These are phyloP conservation scores for Enteromius treurensis DNA, from an alignment of 2,797 vertebrate species.

Conservation along the genomic window DNA sequence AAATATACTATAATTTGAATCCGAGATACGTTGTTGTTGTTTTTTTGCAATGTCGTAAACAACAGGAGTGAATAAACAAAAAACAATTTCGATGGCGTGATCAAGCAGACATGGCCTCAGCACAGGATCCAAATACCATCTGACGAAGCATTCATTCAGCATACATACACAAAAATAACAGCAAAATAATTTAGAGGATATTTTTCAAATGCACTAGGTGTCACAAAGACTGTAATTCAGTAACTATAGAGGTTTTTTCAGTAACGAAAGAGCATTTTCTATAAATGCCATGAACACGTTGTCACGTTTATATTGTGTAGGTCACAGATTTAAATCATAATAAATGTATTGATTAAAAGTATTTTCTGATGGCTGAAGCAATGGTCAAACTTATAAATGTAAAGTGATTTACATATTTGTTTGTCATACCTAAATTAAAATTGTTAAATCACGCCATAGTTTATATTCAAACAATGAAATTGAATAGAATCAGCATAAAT, in stretches of 20 bases:
- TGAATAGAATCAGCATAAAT: background rate
- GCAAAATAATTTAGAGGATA: background rate
- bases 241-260: background rate
- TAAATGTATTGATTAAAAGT: background rate
- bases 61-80: slow-evolving; percentile 44
- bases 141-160: slow-evolving; percentile 3
- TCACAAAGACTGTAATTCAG: slow-evolving; percentile 6
- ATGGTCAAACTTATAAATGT: background rate
- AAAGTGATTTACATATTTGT: background rate
- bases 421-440: background rate
- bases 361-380: background rate
- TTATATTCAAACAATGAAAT: background rate
- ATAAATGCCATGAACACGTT: background rate
- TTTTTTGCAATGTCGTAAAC: slow-evolving; percentile 44
- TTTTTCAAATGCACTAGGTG: background rate
- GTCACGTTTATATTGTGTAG: background rate
- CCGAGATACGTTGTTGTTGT: background rate
- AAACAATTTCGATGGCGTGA: slow-evolving; percentile 28
- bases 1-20: slow-evolving; percentile 56
- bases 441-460: background rate
- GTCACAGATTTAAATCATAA: background rate
- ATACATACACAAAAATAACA: slow-evolving; percentile 20
- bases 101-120: slow-evolving; percentile 1
- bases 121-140: slow-evolving; percentile 31
- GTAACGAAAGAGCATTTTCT: too few relatives aligned